Percentiles rank a stretch among this genome's conserved stretches.
phyloP scores from a whole-genome alignment of 2,797 vertebrate species.

The Champsocephalus gunnari region DNA sequence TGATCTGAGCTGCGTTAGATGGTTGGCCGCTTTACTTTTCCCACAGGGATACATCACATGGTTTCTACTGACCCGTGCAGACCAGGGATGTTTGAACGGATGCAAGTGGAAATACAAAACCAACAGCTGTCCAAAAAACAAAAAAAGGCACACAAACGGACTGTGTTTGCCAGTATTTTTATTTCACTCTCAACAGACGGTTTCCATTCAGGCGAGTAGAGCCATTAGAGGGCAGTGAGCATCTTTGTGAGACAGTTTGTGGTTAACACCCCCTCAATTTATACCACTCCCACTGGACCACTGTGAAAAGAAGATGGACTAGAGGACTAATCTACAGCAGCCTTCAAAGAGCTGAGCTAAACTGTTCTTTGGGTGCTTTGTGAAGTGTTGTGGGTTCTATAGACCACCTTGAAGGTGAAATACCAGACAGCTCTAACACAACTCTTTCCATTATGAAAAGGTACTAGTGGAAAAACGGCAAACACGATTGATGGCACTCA shows the following conservation, averaged over 20 bases:
- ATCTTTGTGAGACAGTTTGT: constrained; percentile 1
- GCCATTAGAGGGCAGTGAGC: constrained; percentile 13
- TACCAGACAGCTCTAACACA: neutral
- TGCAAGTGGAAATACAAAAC: constrained; percentile 26
- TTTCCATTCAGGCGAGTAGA: constrained; percentile 5
- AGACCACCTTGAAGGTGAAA: neutral
- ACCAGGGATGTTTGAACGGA: constrained; percentile 3
- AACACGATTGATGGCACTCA: neutral
- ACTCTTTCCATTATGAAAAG: neutral
- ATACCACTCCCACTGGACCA: neutral
- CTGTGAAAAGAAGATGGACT: neutral
- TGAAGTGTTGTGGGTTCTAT: constrained; percentile 3
- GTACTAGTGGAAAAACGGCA: neutral
- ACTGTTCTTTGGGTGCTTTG: constrained; percentile 8
- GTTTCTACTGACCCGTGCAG: neutral
- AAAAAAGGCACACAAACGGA: constrained; percentile 25
- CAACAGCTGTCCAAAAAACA: constrained; percentile 16
- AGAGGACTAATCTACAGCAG: constrained; percentile 12
- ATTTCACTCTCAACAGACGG: constrained; percentile 2
- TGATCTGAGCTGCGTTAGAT: constrained; percentile 11
- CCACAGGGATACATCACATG: neutral
- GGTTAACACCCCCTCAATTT: constrained; percentile 1
- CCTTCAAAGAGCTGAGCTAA: constrained; percentile 4
- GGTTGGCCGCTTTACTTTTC: constrained; percentile 21
- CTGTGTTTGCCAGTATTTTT: constrained; percentile 26